Evolutionary conservation across 2,888 invertebrate species (phyloP).

Genomic region (Muscina levida): DNA sequence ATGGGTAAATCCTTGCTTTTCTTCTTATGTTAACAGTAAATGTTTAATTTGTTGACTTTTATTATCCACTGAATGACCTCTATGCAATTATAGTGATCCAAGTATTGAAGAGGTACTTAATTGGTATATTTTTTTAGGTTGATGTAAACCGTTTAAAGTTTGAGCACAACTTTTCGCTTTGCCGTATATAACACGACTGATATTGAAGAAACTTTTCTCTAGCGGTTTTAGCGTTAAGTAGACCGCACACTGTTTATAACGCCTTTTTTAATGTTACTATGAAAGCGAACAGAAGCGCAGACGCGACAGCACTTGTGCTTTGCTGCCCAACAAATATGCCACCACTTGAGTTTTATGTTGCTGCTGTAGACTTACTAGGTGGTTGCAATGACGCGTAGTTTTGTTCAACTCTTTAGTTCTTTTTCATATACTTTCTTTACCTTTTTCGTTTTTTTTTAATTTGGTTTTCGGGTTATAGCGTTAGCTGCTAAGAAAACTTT

Average conservation of each 20-base stretch:
- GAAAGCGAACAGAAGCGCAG: slow-evolving; percentile 43
- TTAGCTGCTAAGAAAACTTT: slow-evolving; percentile 19
- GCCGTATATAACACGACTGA: slow-evolving; percentile 72
- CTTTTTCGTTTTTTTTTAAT: slow-evolving; percentile 42
- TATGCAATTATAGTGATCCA: neutral
- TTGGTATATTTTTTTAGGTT: slow-evolving; percentile 1
- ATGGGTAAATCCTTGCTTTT: slow-evolving; percentile 13
- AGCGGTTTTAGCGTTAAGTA: slow-evolving; percentile 72
- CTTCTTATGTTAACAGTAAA: slow-evolving; percentile 13
- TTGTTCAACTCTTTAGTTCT: slow-evolving; percentile 24
- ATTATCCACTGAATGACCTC: slow-evolving; percentile 37
- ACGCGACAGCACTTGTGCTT: neutral
- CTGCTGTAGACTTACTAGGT: neutral
- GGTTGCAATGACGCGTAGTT: neutral
- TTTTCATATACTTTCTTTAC: slow-evolving; percentile 54
- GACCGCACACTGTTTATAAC: slow-evolving; percentile 60
- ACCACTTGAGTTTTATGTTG: neutral
- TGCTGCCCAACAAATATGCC: slow-evolving; percentile 3
- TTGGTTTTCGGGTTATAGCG: slow-evolving; percentile 22
- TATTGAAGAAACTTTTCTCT: slow-evolving; percentile 74
- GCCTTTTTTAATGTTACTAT: slow-evolving; percentile 36
- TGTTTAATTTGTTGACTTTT: slow-evolving; percentile 6
- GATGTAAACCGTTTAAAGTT: slow-evolving; percentile 68
- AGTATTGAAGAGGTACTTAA: neutral
- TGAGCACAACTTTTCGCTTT: slow-evolving; percentile 71